Percentiles rank a stretch among this genome's conserved stretches.
Evolutionary conservation across 1,140 invertebrate genomes (phyloP).

Genomic region (Bombus waltoni): DNA sequence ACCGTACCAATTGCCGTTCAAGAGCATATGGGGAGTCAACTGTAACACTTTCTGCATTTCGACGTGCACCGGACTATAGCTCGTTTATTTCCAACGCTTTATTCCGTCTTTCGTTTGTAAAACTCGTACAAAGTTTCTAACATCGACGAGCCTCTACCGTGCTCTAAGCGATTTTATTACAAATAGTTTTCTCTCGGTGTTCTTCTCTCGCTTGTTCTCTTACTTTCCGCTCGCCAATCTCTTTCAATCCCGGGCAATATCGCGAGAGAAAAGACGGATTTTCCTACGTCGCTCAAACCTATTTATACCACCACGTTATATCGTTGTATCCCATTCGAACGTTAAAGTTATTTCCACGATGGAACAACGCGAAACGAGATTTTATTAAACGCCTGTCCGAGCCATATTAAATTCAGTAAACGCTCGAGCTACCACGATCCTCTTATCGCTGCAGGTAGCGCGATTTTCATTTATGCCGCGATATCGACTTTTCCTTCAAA

Average conservation of each 20-base stretch:
- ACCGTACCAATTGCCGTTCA: constrained; percentile 40
- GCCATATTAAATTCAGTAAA: neutral
- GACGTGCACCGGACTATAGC: neutral
- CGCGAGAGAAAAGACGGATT: neutral
- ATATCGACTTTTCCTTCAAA: no score
- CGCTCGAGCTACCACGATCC: neutral
- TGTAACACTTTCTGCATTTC: constrained; percentile 15
- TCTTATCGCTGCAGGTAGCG: neutral
- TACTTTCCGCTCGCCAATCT: neutral
- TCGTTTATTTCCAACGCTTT: neutral
- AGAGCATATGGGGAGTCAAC: constrained; percentile 4
- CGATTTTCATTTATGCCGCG: no score
- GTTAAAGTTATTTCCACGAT: neutral
- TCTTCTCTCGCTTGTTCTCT: neutral
- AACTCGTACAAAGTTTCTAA: neutral
- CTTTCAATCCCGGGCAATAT: neutral
- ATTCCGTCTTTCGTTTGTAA: neutral
- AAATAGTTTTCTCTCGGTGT: neutral
- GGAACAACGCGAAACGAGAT: constrained; percentile 7
- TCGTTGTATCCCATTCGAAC: neutral
- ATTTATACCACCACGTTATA: neutral
- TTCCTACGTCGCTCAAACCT: neutral
- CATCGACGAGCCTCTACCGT: neutral
- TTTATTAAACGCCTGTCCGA: constrained; percentile 12
- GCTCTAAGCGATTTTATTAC: neutral